These are phyloP conservation scores for Petromus typicus DNA, from an alignment of 2,113 vertebrate genomes.

Conservation along the genomic window DNA sequence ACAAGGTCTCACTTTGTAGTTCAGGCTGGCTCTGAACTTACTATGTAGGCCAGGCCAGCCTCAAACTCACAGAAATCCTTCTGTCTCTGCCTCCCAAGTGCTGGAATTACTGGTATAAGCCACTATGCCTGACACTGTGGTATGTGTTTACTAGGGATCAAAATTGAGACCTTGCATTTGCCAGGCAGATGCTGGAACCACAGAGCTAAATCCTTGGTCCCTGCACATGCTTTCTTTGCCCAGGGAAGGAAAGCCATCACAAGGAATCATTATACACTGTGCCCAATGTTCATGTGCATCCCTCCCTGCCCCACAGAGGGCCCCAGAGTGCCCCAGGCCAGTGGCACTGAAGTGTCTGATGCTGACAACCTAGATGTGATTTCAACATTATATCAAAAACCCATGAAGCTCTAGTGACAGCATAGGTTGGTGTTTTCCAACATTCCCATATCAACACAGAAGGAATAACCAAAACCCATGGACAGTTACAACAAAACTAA, in stretches of 20 bases:
- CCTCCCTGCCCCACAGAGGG: background rate
- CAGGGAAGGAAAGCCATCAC: background rate
- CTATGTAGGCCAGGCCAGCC: too few relatives aligned
- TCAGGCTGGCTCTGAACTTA: too few relatives aligned
- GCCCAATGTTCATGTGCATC: background rate
- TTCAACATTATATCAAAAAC: background rate
- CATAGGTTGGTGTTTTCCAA: conserved; percentile 9
- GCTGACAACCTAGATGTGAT: background rate
- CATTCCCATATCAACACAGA: conserved; percentile 10
- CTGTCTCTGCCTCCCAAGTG: too few relatives aligned
- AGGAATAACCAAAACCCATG: conserved; percentile 40
- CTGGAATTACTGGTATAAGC: too few relatives aligned
- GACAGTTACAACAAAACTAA: conserved; percentile 13
- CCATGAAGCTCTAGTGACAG: background rate
- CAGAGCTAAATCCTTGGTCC: too few relatives aligned
- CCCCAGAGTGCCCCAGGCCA: background rate
- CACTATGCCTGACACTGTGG: too few relatives aligned
- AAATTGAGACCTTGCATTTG: too few relatives aligned
- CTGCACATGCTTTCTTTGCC: background rate
- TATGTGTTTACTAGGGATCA: too few relatives aligned
- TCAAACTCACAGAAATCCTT: too few relatives aligned
- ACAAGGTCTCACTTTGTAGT: too few relatives aligned
- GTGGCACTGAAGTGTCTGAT: background rate
- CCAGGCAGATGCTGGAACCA: too few relatives aligned
- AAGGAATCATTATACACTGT: background rate